A percentile compares a stretch with the other conserved stretches of the same genome.
These are phyloP conservation scores for Chelmon rostratus DNA, from an alignment of 2,797 vertebrate genomes.

Conservation along the genomic window DNA sequence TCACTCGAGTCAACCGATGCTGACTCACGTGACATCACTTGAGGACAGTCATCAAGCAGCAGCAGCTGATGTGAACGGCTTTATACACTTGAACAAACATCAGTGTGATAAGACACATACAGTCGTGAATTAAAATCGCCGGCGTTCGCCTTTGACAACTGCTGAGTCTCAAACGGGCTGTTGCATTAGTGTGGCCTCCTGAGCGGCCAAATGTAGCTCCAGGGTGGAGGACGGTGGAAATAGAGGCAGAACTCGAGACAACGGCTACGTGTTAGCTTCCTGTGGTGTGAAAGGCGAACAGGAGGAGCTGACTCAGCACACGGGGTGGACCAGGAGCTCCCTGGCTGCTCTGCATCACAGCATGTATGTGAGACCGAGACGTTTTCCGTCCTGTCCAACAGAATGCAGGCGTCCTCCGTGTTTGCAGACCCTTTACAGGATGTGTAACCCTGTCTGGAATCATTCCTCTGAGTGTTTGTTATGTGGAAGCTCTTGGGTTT, in stretches of 20 bases:
- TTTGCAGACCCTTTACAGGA: constrained; percentile 9
- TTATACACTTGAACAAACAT: too few relatives aligned
- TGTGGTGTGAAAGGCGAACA: not conserved
- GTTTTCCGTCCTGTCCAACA: not conserved
- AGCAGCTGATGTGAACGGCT: too few relatives aligned
- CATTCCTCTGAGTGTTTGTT: constrained; percentile 65
- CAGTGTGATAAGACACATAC: too few relatives aligned
- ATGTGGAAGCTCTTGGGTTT: constrained; percentile 28
- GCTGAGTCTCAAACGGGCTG: too few relatives aligned
- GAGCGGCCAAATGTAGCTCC: too few relatives aligned
- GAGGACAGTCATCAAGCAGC: too few relatives aligned
- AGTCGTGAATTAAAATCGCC: too few relatives aligned
- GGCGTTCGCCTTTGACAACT: too few relatives aligned
- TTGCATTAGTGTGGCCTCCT: not conserved
- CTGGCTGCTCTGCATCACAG: constrained; percentile 2
- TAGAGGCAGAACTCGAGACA: not conserved
- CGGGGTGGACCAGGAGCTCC: not conserved
- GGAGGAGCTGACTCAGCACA: not conserved
- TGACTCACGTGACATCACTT: too few relatives aligned
- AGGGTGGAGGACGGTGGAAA: not conserved
- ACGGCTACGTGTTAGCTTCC: not conserved
- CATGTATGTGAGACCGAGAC: constrained; percentile 8
- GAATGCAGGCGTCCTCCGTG: constrained; percentile 3
- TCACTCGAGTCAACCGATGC: too few relatives aligned
- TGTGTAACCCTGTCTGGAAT: constrained; percentile 29